These are phyloP conservation scores for Drosophila recens DNA, from an alignment of 2,888 invertebrate species.

Conservation along the genomic window DNA sequence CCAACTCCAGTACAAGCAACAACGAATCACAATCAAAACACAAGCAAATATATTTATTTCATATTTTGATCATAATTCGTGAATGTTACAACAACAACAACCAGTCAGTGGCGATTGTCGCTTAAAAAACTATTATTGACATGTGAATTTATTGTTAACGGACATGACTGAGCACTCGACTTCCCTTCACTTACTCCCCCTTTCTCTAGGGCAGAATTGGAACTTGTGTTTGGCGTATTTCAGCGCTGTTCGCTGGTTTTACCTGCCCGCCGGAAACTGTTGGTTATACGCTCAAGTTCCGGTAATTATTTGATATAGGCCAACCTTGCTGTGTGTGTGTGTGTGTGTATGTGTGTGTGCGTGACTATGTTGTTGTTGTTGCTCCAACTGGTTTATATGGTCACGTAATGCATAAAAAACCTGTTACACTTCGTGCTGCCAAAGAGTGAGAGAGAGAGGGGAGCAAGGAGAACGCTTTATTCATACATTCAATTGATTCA, in stretches of 20 bases:
- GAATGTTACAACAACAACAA: conserved; percentile 2
- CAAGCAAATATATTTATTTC: conserved; percentile 41
- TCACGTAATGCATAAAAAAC: conserved; percentile 79
- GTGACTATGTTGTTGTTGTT: conserved; percentile 1
- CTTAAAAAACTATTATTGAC: conserved; percentile 77
- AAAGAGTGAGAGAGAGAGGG: neutral
- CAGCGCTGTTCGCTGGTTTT: conserved; percentile 7
- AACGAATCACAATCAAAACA: conserved; percentile 5
- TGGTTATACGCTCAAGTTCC: conserved; percentile 76
- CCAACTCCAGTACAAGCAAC: neutral
- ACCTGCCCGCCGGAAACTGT: conserved; percentile 65
- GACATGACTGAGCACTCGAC: conserved; percentile 50
- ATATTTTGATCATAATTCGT: conserved; percentile 53
- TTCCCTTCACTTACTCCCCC: neutral
- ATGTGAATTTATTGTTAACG: conserved; percentile 76
- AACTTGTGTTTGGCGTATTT: conserved; percentile 16
- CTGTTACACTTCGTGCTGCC: conserved; percentile 56
- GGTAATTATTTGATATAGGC: conserved; percentile 79
- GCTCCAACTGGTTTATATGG: conserved; percentile 45
- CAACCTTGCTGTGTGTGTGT: conserved; percentile 25
- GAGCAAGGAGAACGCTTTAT: conserved; percentile 11
- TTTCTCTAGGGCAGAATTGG: neutral
- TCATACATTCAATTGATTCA: conserved; percentile 62
- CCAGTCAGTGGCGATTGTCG: conserved; percentile 19
- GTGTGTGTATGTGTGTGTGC: conserved; percentile 12